Base-by-base conservation (phyloP, 30 jellyfish, hydroid and myxozoan species). In the Aurelia sp. region DNA sequence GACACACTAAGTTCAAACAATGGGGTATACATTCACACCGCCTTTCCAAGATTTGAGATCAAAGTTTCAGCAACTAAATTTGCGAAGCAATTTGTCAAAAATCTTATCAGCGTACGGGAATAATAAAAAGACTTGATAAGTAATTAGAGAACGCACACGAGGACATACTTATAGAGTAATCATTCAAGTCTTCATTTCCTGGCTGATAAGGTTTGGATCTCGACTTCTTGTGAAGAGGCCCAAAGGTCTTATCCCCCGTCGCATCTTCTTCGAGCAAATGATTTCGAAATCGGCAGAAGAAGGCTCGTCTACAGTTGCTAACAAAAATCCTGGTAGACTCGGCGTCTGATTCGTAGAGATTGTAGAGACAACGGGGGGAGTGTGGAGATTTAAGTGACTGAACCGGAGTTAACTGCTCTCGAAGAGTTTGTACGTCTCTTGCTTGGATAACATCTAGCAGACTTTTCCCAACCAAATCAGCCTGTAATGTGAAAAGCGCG, bases 401-500 rank as follows among this genome's bases (percentile, higher is more conserved):
- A 50, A 52, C 73, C 64, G 86, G 85, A 72, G 95, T 48, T 4
- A 86, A 79, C 80, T 86, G 90, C 13, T 86, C 95, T 7, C 73
- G 76, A 22, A 86, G 71, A 40, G 77, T 61, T 9, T 90, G 57
- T n/a, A 77, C 83, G 63, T 88, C 96, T 20, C 73, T 78, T 8
- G 91, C 67, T 33, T 88, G 96, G 21, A 88, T 82, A 18, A 88
- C 57, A 20, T 88, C 91, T 3, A 48, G 17, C 2, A 88, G 77
- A 52, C 96, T 75, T 59, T 57, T 78, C 2, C 96, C 96, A 62
- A 88, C 64, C 31, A 88, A 66, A 13, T 88, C 96, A 38, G 67
- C 40, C 96, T 88, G 63, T 59, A 73, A 20, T 7, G 47, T 13
- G 10, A 41, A 38, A 64, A 16, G n/a, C 1, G 24, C 33, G 10